Evolutionary conservation across 2,113 vertebrate species (phyloP).

Genomic region (Dolichallabes microphthalmus): DNA sequence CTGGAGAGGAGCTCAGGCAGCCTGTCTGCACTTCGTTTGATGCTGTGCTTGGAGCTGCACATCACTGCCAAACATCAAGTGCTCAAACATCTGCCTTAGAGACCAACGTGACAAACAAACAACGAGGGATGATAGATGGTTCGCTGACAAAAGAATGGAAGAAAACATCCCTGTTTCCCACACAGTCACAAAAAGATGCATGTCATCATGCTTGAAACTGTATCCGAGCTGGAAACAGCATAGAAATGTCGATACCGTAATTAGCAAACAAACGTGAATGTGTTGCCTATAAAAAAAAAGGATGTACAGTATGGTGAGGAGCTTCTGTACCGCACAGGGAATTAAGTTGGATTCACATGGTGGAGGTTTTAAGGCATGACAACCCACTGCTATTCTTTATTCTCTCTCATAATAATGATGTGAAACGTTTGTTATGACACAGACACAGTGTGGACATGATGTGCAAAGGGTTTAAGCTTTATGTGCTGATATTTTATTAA

Average conservation of each 20-base stretch:
- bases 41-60: slow-evolving; percentile 8
- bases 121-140: slow-evolving; percentile 25
- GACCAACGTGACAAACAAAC: slow-evolving; percentile 40
- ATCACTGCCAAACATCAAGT: neutral
- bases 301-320: neutral
- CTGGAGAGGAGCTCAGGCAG: slow-evolving; percentile 13
- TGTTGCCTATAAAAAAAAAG: neutral
- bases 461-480: neutral
- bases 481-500: neutral
- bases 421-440: neutral
- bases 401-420: neutral
- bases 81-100: slow-evolving; percentile 33
- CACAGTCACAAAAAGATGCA: slow-evolving; percentile 14
- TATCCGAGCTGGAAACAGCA: slow-evolving; percentile 14
- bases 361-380: neutral
- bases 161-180: slow-evolving; percentile 37
- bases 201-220: slow-evolving; percentile 9
- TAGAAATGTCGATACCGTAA: slow-evolving; percentile 12
- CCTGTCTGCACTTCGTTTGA: neutral
- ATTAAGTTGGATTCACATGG: neutral
- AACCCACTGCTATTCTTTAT: neutral
- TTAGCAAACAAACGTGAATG: neutral
- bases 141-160: neutral
- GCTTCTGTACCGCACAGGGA: neutral
- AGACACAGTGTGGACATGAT: neutral